phyloP scores from a whole-genome alignment of 2,113 vertebrate species.

The Vulpes vulpes region DNA sequence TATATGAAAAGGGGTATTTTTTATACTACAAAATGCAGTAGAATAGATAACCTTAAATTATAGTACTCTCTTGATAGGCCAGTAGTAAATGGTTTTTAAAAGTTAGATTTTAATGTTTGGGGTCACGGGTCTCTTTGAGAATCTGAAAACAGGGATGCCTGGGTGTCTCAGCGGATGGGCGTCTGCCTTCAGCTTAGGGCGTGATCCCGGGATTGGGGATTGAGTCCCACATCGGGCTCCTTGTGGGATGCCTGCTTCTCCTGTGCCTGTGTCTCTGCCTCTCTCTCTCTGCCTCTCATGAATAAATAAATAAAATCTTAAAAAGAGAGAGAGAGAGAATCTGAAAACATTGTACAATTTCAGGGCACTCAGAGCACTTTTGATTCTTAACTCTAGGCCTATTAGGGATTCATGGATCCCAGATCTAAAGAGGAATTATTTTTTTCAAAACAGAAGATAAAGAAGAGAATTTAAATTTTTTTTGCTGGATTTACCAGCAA shows the following conservation, averaged over 20 bases:
- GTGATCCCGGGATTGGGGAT: no score
- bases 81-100: background rate
- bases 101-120: background rate
- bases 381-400: background rate
- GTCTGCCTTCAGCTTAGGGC: no score
- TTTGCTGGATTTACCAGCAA: background rate
- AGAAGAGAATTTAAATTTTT: background rate
- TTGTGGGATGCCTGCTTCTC: no score
- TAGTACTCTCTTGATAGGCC: background rate
- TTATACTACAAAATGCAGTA: background rate
- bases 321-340: background rate
- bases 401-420: background rate
- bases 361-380: background rate
- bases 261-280: no score
- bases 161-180: no score
- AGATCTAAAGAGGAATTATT: background rate
- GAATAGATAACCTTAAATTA: background rate
- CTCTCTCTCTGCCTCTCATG: no score
- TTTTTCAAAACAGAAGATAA: background rate
- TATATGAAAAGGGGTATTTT: background rate
- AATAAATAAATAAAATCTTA: no score
- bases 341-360: constrained; percentile 3
- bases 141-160: background rate
- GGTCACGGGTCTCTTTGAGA: background rate
- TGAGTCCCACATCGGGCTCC: no score